phyloP scores from a whole-genome alignment of 2,113 vertebrate species.

The Corythornis cristatus region DNA sequence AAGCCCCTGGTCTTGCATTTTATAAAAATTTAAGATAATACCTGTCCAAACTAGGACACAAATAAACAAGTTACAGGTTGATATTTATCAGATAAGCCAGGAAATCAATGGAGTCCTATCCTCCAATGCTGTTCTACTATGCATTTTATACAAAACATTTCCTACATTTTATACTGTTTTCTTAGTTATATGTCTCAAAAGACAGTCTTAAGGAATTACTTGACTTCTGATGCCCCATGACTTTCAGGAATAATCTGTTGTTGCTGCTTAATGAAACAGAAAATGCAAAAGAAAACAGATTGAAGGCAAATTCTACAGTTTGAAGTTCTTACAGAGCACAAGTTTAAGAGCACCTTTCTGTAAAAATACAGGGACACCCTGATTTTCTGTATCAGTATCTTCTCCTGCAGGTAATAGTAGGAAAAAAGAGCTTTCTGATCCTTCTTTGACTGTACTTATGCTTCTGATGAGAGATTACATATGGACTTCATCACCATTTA shows the following conservation, averaged over 20 bases:
- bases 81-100: neutral
- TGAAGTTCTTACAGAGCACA: neutral
- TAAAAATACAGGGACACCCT: neutral
- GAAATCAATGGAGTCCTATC: neutral
- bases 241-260: conserved; percentile 6
- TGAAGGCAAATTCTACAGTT: neutral
- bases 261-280: neutral
- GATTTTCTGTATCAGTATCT: neutral
- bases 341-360: neutral
- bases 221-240: neutral
- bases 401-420: neutral
- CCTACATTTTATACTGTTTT: neutral
- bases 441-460: neutral
- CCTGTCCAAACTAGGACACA: too few relatives aligned
- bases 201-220: neutral
- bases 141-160: neutral
- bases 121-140: neutral
- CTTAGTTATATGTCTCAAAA: neutral
- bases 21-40: too few relatives aligned
- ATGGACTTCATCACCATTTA: neutral
- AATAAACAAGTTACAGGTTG: neutral
- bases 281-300: neutral
- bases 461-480: neutral
- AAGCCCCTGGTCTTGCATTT: too few relatives aligned
- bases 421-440: neutral